A percentile compares a stretch with the other conserved stretches of the same genome.
phyloP scores from a whole-genome alignment of 2,797 vertebrate species.

The Acanthurus leucopareius region DNA sequence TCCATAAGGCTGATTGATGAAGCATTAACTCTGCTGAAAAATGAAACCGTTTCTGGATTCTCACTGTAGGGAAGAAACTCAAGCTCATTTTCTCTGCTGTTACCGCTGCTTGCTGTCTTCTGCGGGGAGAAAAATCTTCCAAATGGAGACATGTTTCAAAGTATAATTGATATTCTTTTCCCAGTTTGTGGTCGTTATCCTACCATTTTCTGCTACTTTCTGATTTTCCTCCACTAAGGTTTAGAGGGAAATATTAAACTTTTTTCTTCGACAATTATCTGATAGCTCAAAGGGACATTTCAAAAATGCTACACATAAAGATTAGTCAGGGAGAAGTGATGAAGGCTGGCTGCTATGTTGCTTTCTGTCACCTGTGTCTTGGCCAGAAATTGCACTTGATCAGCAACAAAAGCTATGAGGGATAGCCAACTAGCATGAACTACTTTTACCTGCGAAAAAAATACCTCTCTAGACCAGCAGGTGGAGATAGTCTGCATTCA shows the following conservation, averaged over 20 bases:
- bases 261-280: not conserved
- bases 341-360: not conserved
- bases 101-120: not conserved
- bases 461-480: no score
- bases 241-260: not conserved
- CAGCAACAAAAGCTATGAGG: no score
- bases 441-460: no score
- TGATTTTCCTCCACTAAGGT: not conserved
- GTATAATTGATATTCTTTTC: not conserved
- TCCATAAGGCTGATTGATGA: conserved; percentile 43
- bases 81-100: not conserved
- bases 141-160: not conserved
- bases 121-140: not conserved
- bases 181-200: not conserved
- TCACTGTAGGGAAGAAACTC: not conserved
- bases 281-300: not conserved
- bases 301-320: not conserved
- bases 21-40: conserved; percentile 24
- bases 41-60: conserved; percentile 9
- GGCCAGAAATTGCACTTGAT: no score
- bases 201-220: not conserved
- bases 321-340: not conserved
- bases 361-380: not conserved
- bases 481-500: no score
- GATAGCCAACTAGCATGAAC: no score